A percentile compares a stretch with the other conserved stretches of the same genome.
Conservation (phyloP, 2,888 invertebrate species). For the Alsophila aescularia region DNA sequence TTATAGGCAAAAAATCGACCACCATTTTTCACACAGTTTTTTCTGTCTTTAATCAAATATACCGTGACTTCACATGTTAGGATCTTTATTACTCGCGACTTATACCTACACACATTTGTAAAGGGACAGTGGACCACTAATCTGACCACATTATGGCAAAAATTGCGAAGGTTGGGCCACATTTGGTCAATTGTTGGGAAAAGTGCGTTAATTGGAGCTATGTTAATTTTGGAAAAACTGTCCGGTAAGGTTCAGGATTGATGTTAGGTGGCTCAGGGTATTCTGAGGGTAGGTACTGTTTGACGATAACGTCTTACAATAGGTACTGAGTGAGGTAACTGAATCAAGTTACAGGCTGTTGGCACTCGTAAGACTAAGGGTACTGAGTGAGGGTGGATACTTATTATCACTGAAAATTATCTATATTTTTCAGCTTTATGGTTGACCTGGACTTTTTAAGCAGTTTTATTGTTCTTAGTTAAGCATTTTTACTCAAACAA, state of each 20-base stretch:
- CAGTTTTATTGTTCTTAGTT: no score
- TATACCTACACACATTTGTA: neutral
- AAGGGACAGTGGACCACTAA: slow-evolving; percentile 11
- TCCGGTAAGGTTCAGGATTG: neutral
- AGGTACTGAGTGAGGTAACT: no score
- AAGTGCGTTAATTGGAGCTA: neutral
- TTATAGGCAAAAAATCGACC: slow-evolving; percentile 10
- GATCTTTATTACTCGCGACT: slow-evolving; percentile 13
- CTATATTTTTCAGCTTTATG: no score
- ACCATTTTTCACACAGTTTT: slow-evolving; percentile 3
- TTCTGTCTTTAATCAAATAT: slow-evolving; percentile 24
- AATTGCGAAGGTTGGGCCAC: slow-evolving; percentile 3
- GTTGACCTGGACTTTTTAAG: no score
- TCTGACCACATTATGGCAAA: slow-evolving; percentile 10
- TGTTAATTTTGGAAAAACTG: neutral
- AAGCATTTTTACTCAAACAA: no score
- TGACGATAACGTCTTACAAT: no score
- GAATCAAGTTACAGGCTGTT: no score
- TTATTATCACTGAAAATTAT: no score
- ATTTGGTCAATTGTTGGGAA: slow-evolving; percentile 2
- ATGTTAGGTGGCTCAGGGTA: no score
- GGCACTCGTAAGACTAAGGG: no score
- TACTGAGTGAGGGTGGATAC: no score
- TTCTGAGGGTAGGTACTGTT: no score
- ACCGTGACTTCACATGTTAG: slow-evolving; percentile 25